These are phyloP conservation scores for Pteromalus puparum DNA, from an alignment of 1,140 invertebrate genomes.

Conservation along the genomic window DNA sequence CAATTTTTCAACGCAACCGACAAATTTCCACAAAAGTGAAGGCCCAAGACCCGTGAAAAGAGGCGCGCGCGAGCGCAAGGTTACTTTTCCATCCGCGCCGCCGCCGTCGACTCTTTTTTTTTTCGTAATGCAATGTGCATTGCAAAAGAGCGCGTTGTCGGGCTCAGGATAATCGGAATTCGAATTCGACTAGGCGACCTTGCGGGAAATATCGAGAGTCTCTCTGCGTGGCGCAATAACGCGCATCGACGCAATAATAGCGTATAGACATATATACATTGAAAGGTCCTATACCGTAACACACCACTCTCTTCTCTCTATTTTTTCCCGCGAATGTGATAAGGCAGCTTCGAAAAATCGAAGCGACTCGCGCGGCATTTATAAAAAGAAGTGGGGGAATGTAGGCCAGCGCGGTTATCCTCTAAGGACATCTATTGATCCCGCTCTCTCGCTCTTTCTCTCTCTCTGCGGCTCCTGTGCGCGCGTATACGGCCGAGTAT, in stretches of 20 bases:
- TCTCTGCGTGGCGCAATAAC: not conserved
- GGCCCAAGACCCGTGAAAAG: not conserved
- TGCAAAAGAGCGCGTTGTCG: not conserved
- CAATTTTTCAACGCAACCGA: not conserved
- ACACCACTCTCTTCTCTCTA: not conserved
- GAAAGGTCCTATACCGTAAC: no score
- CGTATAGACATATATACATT: no score
- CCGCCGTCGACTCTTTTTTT: not conserved
- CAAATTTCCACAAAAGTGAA: not conserved
- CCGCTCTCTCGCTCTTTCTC: not conserved
- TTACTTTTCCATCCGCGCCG: not conserved
- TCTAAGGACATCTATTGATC: constrained; percentile 24
- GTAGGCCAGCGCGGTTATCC: constrained; percentile 19
- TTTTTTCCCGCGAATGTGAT: not conserved
- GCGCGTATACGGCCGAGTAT: no score
- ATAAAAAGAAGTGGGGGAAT: constrained; percentile 4
- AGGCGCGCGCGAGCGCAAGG: not conserved
- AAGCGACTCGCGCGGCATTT: not conserved
- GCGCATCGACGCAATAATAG: not conserved
- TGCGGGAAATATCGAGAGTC: not conserved
- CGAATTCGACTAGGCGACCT: constrained; percentile 9
- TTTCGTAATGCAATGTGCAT: not conserved
- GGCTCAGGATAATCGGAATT: not conserved
- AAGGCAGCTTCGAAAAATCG: constrained; percentile 7
- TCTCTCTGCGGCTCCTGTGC: no score